Evolutionary conservation across 1,140 invertebrate genomes (phyloP), one percentile per base, ranked within the genome.

Genomic region (Octopus bimaculoides): DNA sequence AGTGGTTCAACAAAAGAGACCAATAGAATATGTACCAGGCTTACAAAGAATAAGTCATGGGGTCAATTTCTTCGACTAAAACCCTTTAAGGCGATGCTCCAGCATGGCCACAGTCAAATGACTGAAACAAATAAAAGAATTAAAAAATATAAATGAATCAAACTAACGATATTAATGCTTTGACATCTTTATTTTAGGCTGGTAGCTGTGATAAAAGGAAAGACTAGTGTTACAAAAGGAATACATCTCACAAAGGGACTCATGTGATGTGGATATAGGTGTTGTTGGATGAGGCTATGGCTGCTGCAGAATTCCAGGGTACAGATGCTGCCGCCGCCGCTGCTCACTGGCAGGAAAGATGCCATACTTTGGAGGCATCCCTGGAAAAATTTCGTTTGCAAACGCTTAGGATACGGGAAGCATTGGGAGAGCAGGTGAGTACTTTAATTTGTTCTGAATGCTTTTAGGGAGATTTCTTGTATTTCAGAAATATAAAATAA

Each of bases 401-500:
- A 88, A 94, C 95, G 0, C 94, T 94, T n/a, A 93, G 94, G 83
- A 95, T 96, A 54, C 92, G 95, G 52, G 94, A 95, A 85, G 94
- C 95, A 92, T 92, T 96, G 55, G 92, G 94, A 85, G 94, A 96
- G 91, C 96, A 96, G 94, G 95, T 96, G 87, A 87, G 88, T 76
- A 55, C 66, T 7, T 5, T 17, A 4, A 14, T 41, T 41, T 41
- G 26, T 41, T 41, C 26, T 41, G 26, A n/a, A 78, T 80, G 78
- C 20, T 7, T n/a, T 77, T 53, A 52, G 69, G 77, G 74, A 54
- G 61, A 41, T 6, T 77, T 9, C 54, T 20, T 6, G 53, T 52
- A 73, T 55, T 52, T 5, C 61, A 54, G 75, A 69, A 77, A 77
- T 54, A 54, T 76, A 4, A 17, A 69, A 26, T 41, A 41, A 3